phyloP scores from a whole-genome alignment of 1,140 invertebrate species.

The Drosophila biarmipes region DNA sequence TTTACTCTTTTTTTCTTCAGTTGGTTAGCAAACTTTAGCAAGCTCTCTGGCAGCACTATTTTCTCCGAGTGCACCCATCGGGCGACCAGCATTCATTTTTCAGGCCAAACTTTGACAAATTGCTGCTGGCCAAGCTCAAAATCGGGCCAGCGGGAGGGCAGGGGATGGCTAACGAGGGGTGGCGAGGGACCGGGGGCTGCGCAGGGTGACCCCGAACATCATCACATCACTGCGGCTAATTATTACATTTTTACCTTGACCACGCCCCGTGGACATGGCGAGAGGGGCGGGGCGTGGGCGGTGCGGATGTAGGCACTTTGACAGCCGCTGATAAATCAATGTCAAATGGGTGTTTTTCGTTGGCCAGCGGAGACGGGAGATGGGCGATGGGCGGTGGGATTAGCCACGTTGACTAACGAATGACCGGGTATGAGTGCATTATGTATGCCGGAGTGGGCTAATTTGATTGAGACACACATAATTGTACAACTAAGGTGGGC shows the following conservation, averaged over 20 bases:
- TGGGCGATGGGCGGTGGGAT: neutral
- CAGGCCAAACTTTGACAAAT: slow-evolving; percentile 67
- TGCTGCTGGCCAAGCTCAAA: slow-evolving; percentile 51
- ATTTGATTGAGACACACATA: slow-evolving; percentile 48
- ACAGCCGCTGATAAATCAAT: slow-evolving; percentile 69
- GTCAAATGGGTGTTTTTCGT: slow-evolving; percentile 42
- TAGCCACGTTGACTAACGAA: slow-evolving; percentile 28
- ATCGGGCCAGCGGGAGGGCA: slow-evolving; percentile 18
- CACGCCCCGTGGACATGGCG: slow-evolving; percentile 12
- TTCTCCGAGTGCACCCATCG: slow-evolving; percentile 11
- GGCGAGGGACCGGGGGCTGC: neutral
- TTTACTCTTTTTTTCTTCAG: too few species aligned
- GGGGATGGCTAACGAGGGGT: slow-evolving; percentile 2
- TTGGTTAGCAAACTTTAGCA: neutral
- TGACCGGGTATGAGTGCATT: slow-evolving; percentile 28
- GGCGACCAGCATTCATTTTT: slow-evolving; percentile 49
- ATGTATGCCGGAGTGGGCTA: slow-evolving; percentile 38
- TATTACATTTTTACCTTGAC: slow-evolving; percentile 63
- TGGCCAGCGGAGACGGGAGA: neutral
- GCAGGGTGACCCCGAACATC: slow-evolving; percentile 31
- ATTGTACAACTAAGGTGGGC: slow-evolving; percentile 29
- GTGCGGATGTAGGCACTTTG: slow-evolving; percentile 33
- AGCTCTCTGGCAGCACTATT: neutral
- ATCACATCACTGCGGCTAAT: slow-evolving; percentile 65
- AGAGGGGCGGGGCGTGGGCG: neutral